phyloP scores from a whole-genome alignment of 2,888 invertebrate species.

The Drosophila melanosoma region DNA sequence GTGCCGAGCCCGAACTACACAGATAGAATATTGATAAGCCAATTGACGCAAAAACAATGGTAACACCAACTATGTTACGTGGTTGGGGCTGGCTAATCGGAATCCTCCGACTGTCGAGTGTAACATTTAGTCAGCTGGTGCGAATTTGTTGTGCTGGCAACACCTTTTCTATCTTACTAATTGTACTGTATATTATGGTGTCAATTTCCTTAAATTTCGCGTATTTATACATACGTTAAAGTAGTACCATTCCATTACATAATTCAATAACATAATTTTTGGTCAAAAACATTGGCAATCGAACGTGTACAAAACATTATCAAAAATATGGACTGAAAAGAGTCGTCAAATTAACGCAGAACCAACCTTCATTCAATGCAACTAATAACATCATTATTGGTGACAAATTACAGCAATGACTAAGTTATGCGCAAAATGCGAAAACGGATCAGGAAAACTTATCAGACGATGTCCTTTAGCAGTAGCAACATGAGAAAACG shows the following conservation, averaged over 20 bases:
- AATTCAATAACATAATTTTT: background rate
- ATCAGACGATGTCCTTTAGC: conserved; percentile 3
- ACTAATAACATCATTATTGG: conserved; percentile 64
- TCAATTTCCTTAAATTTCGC: background rate
- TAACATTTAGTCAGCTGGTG: conserved; percentile 72
- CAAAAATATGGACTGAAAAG: background rate
- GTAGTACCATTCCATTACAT: background rate
- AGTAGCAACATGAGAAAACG: conserved; percentile 12
- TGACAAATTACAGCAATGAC: conserved; percentile 51
- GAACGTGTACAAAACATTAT: background rate
- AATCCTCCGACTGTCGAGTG: conserved; percentile 24
- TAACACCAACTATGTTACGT: conserved; percentile 28
- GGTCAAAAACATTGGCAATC: background rate
- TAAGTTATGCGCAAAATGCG: conserved; percentile 57
- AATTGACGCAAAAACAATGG: conserved; percentile 37
- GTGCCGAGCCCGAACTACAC: conserved; percentile 65
- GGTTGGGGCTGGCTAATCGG: conserved; percentile 59
- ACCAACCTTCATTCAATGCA: conserved; percentile 6
- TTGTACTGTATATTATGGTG: background rate
- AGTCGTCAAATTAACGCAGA: conserved; percentile 15
- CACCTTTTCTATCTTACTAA: background rate
- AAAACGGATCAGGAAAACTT: conserved; percentile 41
- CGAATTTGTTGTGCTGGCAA: conserved; percentile 43
- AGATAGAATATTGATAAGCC: conserved; percentile 83
- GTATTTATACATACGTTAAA: background rate